Evolutionary conservation across 2,888 invertebrate genomes (phyloP).

Genomic region (Dascillus cervinus): DNA sequence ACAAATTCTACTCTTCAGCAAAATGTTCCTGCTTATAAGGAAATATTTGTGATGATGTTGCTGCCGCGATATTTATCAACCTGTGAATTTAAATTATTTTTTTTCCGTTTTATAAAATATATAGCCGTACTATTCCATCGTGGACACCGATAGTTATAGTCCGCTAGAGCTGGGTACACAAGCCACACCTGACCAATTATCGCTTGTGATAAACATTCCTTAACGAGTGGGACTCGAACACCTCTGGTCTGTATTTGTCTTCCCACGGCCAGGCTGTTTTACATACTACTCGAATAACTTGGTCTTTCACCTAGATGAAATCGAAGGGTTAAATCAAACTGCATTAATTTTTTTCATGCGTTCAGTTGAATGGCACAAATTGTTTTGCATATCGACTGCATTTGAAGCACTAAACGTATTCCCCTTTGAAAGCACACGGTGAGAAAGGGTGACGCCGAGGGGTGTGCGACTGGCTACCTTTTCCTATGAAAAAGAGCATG

Average conservation of each 20-base stretch:
- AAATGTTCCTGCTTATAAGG: too few relatives aligned
- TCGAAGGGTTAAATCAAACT: conserved; percentile 19
- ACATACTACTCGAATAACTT: conserved; percentile 14
- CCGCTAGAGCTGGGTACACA: conserved; percentile 13
- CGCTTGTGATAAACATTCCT: conserved; percentile 29
- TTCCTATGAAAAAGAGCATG: conserved; percentile 10
- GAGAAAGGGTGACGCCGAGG: conserved; percentile 16
- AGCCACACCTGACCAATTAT: conserved; percentile 33
- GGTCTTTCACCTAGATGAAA: conserved; percentile 8
- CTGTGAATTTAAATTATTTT: too few relatives aligned
- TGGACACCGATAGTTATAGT: conserved; percentile 7
- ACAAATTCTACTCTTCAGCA: too few relatives aligned
- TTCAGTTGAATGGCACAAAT: conserved; percentile 13
- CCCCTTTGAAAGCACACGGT: conserved; percentile 14
- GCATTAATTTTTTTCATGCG: conserved; percentile 9
- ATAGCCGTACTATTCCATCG: too few relatives aligned
- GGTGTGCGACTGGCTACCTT: conserved; percentile 15
- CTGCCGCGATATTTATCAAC: too few relatives aligned
- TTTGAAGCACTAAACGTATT: conserved; percentile 19
- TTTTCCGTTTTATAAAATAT: too few relatives aligned
- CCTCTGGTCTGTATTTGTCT: conserved; percentile 22
- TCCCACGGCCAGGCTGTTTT: conserved; percentile 23
- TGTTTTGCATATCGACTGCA: conserved; percentile 16
- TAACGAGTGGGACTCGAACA: conserved; percentile 22
- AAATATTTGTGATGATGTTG: too few relatives aligned